Evolutionary conservation across 2,113 vertebrate genomes (phyloP).

Genomic region (Sinocyclocheilus anshuiensis): DNA sequence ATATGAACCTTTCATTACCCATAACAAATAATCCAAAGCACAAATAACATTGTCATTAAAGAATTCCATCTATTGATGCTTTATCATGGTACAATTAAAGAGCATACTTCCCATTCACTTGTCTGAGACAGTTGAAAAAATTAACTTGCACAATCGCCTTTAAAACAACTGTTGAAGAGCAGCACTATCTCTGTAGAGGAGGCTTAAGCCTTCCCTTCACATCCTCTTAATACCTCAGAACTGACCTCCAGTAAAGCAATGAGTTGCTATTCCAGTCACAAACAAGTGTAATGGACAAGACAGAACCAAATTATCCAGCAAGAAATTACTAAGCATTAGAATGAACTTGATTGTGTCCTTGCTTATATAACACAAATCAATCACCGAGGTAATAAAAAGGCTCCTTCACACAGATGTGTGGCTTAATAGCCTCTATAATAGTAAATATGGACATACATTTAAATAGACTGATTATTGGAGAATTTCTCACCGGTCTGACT

Average conservation of each 20-base stretch:
- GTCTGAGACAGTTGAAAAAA: constrained; percentile 8
- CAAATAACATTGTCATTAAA: not conserved
- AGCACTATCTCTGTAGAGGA: constrained; percentile 4
- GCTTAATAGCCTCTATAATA: constrained; percentile 23
- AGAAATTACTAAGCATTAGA: constrained; percentile 15
- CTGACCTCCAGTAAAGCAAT: not conserved
- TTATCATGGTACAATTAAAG: not conserved
- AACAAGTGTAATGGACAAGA: constrained; percentile 21
- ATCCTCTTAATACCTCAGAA: not conserved
- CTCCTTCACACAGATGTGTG: constrained; percentile 9
- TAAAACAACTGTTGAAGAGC: not conserved
- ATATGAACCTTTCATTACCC: no score
- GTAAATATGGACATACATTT: constrained; percentile 45
- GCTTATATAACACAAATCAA: constrained; percentile 47
- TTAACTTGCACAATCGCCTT: constrained; percentile 11
- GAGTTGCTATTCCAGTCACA: constrained; percentile 48
- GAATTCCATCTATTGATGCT: not conserved
- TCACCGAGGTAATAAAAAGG: constrained; percentile 37
- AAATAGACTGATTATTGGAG: not conserved
- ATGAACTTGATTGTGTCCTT: constrained; percentile 37
- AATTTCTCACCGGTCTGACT: constrained; percentile 81
- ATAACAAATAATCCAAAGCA: not conserved
- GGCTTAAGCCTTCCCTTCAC: constrained; percentile 13
- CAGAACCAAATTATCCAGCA: constrained; percentile 32
- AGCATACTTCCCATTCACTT: not conserved